Conservation (phyloP, 2,888 invertebrate species). For the Drosophila mimica region DNA sequence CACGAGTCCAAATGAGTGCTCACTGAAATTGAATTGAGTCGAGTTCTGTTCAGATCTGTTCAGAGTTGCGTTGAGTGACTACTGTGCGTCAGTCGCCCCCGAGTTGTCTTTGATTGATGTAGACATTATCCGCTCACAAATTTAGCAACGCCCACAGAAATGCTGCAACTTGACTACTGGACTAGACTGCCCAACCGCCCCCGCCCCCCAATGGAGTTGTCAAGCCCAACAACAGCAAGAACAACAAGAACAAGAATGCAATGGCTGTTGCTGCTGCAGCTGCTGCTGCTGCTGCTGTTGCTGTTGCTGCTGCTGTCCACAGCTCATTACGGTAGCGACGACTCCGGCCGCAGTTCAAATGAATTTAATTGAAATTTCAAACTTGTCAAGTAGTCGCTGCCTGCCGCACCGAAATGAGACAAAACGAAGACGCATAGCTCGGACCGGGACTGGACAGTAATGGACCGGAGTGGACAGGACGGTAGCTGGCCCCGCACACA, state of each 20-base stretch:
- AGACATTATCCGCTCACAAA: conserved; percentile 75
- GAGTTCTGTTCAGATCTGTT: conserved; percentile 21
- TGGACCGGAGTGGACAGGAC: not conserved
- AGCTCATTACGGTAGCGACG: conserved; percentile 67
- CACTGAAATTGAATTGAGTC: conserved; percentile 44
- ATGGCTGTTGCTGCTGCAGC: conserved; percentile 22
- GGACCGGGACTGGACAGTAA: not conserved
- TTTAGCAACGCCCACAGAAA: conserved; percentile 55
- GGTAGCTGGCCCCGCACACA: conserved; percentile 4
- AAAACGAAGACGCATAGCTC: conserved; percentile 61
- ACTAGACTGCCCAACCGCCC: not conserved
- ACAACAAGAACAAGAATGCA: conserved; percentile 27
- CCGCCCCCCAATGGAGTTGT: conserved; percentile 26
- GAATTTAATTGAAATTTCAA: conserved; percentile 82
- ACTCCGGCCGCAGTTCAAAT: conserved; percentile 76
- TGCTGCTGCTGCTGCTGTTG: conserved; percentile 39
- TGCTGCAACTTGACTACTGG: conserved; percentile 13
- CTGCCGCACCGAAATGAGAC: conserved; percentile 47
- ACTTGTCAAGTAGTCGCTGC: conserved; percentile 73
- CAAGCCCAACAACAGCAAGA: conserved; percentile 41
- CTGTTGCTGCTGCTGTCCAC: conserved; percentile 33
- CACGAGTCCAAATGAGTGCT: conserved; percentile 21
- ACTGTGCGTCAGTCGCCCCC: conserved; percentile 53
- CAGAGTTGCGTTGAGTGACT: conserved; percentile 64
- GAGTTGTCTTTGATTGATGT: conserved; percentile 74